A percentile compares a stretch with the other conserved stretches of the same genome.
phyloP scores from a whole-genome alignment of 2,888 invertebrate genomes.

The Macropis europaea region DNA sequence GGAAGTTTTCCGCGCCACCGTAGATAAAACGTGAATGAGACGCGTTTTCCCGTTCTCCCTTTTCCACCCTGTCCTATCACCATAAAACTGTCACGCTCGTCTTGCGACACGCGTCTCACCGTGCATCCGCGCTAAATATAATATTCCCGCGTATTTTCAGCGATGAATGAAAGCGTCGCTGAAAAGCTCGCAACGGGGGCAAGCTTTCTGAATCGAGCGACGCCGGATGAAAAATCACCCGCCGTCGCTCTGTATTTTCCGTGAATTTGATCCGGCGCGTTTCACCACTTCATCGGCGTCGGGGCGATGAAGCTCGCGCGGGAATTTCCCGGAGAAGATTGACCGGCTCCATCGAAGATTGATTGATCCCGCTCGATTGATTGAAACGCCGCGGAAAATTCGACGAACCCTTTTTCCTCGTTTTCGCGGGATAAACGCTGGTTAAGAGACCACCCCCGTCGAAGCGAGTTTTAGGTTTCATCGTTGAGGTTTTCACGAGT shows the following conservation, averaged over 20 bases:
- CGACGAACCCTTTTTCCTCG: neutral
- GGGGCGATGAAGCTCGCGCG: neutral
- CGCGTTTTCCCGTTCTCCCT: conserved; percentile 34
- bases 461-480: too few relatives aligned
- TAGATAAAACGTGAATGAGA: conserved; percentile 64
- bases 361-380: conserved; percentile 4
- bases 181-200: conserved; percentile 1
- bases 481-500: too few relatives aligned
- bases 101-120: conserved; percentile 47
- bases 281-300: neutral
- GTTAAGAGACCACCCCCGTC: too few relatives aligned
- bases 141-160: conserved; percentile 75
- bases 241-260: neutral
- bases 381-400: neutral
- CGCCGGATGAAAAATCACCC: neutral
- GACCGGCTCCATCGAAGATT: neutral
- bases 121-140: conserved; percentile 72
- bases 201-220: neutral
- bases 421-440: too few relatives aligned
- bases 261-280: neutral
- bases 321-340: neutral
- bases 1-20: conserved; percentile 31
- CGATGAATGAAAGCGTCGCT: conserved; percentile 74
- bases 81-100: conserved; percentile 55
- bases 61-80: conserved; percentile 35